A percentile compares a stretch with the other conserved stretches of the same genome.
These are phyloP conservation scores for Petrolisthes cinctipes DNA, from an alignment of 2,888 invertebrate species.

Conservation along the genomic window DNA sequence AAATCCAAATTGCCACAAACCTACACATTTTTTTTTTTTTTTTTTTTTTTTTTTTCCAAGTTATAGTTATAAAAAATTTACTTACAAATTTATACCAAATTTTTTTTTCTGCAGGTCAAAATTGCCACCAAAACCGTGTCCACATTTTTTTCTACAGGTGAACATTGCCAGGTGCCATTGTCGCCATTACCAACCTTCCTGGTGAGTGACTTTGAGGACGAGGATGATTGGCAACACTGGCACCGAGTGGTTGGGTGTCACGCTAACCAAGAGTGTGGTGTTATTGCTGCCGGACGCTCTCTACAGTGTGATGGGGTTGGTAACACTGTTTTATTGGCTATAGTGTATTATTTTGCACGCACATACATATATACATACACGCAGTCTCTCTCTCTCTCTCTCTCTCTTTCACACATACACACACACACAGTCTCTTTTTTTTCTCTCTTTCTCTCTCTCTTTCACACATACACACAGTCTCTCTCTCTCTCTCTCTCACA, in stretches of 20 bases:
- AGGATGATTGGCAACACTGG: conserved; percentile 67
- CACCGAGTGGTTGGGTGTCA: conserved; percentile 68
- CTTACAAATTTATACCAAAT: too few relatives aligned
- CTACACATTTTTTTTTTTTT: too few relatives aligned
- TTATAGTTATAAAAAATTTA: too few relatives aligned
- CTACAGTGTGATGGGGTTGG: conserved; percentile 70
- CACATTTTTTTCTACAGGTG: conserved; percentile 1
- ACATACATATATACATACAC: neutral
- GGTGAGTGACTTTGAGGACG: conserved; percentile 68
- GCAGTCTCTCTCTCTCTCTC: too few relatives aligned
- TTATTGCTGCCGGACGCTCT: conserved; percentile 69
- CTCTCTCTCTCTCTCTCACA: too few relatives aligned
- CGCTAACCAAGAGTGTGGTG: conserved; percentile 68
- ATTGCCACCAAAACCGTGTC: too few relatives aligned
- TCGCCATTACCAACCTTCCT: conserved; percentile 67
- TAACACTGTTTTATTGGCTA: neutral
- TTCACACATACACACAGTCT: neutral
- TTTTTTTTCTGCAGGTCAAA: neutral
- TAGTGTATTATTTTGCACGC: too few relatives aligned
- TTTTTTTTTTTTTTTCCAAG: too few relatives aligned
- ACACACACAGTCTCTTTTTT: too few relatives aligned
- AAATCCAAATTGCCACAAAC: too few relatives aligned
- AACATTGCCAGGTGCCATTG: conserved; percentile 67
- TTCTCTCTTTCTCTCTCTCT: too few relatives aligned
- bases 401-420: neutral